A percentile compares a stretch with the other conserved stretches of the same genome.
phyloP scores from a whole-genome alignment of 2,797 vertebrate genomes.

The Eleutherodactylus coqui region DNA sequence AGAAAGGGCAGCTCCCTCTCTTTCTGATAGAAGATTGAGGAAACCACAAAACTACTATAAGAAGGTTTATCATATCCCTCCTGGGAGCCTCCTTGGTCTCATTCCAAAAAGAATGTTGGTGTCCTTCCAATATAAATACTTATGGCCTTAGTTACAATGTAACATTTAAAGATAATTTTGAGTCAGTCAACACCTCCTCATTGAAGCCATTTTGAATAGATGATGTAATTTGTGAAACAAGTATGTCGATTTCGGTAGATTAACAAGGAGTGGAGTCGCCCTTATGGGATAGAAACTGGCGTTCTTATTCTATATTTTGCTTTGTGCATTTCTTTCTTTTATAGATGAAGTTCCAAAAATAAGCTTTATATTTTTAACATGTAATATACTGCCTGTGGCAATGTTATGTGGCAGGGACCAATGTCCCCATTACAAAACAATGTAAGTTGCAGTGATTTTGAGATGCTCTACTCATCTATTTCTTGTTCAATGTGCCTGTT shows the following conservation, averaged over 20 bases:
- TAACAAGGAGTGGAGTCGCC: too few relatives aligned
- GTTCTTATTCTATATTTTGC: too few relatives aligned
- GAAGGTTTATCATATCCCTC: constrained; percentile 57
- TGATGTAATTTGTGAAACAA: constrained; percentile 47
- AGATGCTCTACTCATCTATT: too few relatives aligned
- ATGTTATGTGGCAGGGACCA: too few relatives aligned
- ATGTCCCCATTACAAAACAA: too few relatives aligned
- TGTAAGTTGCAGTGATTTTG: too few relatives aligned
- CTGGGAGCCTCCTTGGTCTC: constrained; percentile 44
- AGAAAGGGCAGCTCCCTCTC: constrained; percentile 58
- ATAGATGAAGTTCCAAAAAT: too few relatives aligned
- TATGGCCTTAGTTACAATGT: constrained; percentile 29
- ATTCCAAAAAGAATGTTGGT: constrained; percentile 54
- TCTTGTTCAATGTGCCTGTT: too few relatives aligned
- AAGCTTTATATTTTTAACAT: too few relatives aligned
- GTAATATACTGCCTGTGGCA: too few relatives aligned
- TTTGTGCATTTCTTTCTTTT: too few relatives aligned
- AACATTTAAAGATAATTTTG: constrained; percentile 35
- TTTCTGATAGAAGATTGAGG: constrained; percentile 57
- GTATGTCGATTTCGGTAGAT: not conserved
- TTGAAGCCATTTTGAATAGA: constrained; percentile 43
- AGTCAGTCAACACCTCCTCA: not conserved
- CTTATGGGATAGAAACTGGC: too few relatives aligned
- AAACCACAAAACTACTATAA: constrained; percentile 60
- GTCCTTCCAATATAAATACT: constrained; percentile 47